Percentiles rank a stretch among this genome's conserved stretches.
Evolutionary conservation across 2,888 invertebrate genomes (phyloP).

Genomic region (Andrena minutula): DNA sequence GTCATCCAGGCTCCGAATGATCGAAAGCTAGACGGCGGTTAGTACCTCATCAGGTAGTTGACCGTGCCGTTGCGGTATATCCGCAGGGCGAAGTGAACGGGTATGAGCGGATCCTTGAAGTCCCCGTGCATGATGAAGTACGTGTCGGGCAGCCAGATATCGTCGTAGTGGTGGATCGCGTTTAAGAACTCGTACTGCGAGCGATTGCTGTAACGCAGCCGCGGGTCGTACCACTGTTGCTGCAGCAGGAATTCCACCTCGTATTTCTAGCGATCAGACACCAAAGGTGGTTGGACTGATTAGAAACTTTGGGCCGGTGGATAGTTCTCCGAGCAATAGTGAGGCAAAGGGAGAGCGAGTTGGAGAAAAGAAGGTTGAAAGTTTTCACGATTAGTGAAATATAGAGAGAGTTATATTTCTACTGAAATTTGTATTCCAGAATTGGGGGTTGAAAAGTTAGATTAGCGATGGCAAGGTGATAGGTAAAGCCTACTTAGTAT

Average conservation of each 20-base stretch:
- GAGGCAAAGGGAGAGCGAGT: too few species aligned
- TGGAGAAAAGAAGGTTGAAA: too few species aligned
- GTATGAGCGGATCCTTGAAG: slow-evolving; percentile 97
- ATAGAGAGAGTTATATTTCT: too few species aligned
- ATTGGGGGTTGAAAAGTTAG: too few species aligned
- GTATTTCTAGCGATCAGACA: slow-evolving; percentile 91
- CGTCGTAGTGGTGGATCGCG: slow-evolving; percentile 96
- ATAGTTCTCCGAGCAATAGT: too few species aligned
- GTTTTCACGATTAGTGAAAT: too few species aligned
- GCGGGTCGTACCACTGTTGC: slow-evolving; percentile 97
- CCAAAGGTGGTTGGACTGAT: background rate
- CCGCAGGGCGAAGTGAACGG: slow-evolving; percentile 96
- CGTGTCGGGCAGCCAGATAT: slow-evolving; percentile 97
- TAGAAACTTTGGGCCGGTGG: too few species aligned
- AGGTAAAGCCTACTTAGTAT: too few species aligned
- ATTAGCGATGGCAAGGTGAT: too few species aligned
- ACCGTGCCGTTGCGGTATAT: slow-evolving; percentile 97
- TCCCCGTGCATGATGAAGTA: slow-evolving; percentile 99
- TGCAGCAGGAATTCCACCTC: slow-evolving; percentile 97
- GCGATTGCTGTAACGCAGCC: slow-evolving; percentile 94
- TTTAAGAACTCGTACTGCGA: slow-evolving; percentile 95
- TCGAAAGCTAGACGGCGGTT: slow-evolving; percentile 8
- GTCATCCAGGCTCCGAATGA: slow-evolving; percentile 4
- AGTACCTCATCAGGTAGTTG: slow-evolving; percentile 95
- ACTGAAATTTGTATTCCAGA: too few species aligned